Conservation (phyloP, 2,113 vertebrate species). For the Prietella phreatophila region DNA sequence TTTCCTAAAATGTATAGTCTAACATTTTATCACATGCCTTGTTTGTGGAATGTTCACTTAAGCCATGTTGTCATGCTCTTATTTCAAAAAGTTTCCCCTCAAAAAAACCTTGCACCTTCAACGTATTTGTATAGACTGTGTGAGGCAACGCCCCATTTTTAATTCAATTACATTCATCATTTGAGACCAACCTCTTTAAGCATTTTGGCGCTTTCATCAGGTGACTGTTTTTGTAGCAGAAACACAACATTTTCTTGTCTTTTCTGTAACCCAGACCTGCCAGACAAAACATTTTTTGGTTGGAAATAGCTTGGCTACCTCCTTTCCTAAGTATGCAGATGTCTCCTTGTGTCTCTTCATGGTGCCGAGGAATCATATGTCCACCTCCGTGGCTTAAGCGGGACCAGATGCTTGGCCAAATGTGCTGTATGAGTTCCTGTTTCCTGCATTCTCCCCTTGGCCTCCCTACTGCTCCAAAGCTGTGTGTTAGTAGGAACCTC, state of each 20-base stretch:
- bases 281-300: slow-evolving; percentile 45
- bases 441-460: slow-evolving; percentile 56
- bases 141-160: slow-evolving; percentile 2
- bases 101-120: not conserved
- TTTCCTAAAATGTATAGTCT: slow-evolving; percentile 18
- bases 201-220: no score
- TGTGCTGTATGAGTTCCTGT: slow-evolving; percentile 64
- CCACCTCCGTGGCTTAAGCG: slow-evolving; percentile 62
- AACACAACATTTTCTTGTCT: not conserved
- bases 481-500: slow-evolving; percentile 53
- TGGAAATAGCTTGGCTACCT: slow-evolving; percentile 39
- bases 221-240: not conserved
- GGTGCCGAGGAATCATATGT: slow-evolving; percentile 56
- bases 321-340: slow-evolving; percentile 49
- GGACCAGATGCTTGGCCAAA: slow-evolving; percentile 69
- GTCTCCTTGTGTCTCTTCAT: slow-evolving; percentile 52
- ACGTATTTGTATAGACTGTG: not conserved
- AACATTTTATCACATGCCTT: slow-evolving; percentile 5
- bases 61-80: not conserved
- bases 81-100: no score
- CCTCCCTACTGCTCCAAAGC: slow-evolving; percentile 53
- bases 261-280: slow-evolving; percentile 21
- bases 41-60: not conserved
- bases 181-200: not conserved
- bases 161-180: slow-evolving; percentile 1